A percentile compares a stretch with the other conserved stretches of the same genome.
Conservation (phyloP, 2,113 vertebrate species). For the Leptobrachium ailaonicum region DNA sequence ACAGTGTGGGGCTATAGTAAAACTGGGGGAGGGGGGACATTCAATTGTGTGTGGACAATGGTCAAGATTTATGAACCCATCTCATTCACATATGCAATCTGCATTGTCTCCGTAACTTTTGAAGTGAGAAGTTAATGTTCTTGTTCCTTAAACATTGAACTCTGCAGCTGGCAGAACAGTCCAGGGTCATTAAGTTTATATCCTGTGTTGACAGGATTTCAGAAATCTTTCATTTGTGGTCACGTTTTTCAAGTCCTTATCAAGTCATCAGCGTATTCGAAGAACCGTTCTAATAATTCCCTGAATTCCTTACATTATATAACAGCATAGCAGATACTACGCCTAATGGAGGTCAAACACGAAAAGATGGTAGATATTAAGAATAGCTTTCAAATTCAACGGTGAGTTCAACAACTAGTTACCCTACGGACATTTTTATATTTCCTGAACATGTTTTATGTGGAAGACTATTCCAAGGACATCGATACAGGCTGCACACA, state of each 20-base stretch:
- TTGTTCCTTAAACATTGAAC: constrained; percentile 48
- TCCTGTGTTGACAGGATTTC: constrained; percentile 72
- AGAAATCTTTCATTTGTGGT: constrained; percentile 64
- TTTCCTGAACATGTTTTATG: too few relatives aligned
- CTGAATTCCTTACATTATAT: constrained; percentile 1
- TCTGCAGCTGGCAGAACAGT: constrained; percentile 52
- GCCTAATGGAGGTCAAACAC: too few relatives aligned
- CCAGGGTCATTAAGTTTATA: constrained; percentile 61
- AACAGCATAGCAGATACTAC: not conserved
- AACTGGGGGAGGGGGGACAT: too few relatives aligned
- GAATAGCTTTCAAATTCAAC: too few relatives aligned
- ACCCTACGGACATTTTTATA: too few relatives aligned
- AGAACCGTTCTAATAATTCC: not conserved
- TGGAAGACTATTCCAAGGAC: too few relatives aligned
- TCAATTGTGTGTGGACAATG: constrained; percentile 33
- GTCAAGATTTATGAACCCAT: constrained; percentile 53
- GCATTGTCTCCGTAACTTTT: constrained; percentile 43
- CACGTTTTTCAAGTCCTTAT: constrained; percentile 66
- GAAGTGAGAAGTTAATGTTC: constrained; percentile 57
- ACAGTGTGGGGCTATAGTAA: too few relatives aligned
- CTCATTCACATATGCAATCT: constrained; percentile 28
- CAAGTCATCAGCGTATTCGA: constrained; percentile 37
- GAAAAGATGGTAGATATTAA: too few relatives aligned
- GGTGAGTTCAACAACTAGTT: too few relatives aligned
- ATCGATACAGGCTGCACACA: too few relatives aligned